Conservation (phyloP, 2,797 vertebrate genomes). For the Tragelaphus oryx region DNA sequence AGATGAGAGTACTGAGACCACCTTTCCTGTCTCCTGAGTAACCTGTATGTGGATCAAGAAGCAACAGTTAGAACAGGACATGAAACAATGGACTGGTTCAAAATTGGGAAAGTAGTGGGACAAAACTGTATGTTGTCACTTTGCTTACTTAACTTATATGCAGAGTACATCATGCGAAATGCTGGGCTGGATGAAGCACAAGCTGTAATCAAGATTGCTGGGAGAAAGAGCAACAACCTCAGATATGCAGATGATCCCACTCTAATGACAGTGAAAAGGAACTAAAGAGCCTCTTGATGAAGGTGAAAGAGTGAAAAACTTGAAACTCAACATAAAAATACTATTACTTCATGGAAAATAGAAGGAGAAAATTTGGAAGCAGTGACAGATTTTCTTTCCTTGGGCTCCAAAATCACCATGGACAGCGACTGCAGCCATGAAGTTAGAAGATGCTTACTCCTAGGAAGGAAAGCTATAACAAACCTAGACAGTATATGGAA, state of each 20-base stretch:
- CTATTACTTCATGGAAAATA: background rate
- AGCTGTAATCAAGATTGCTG: background rate
- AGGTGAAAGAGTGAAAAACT: background rate
- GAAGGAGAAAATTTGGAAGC: background rate
- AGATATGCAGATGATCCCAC: background rate
- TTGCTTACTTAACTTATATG: background rate
- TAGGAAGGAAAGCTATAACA: background rate
- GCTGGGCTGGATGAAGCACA: background rate
- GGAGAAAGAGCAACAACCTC: background rate
- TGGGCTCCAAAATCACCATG: background rate
- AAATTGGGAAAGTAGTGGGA: background rate
- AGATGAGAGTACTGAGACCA: background rate
- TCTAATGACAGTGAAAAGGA: background rate
- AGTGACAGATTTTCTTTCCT: background rate
- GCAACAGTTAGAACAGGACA: background rate
- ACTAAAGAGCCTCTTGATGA: background rate
- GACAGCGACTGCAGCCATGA: background rate
- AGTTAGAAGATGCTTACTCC: background rate
- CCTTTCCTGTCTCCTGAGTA: background rate
- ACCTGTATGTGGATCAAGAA: background rate
- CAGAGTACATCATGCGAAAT: background rate
- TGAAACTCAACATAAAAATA: background rate
- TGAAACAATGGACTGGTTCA: background rate
- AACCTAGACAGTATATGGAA: background rate
- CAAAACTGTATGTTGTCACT: background rate